Evolutionary conservation across 2,113 vertebrate genomes (phyloP).

Genomic region (Gymnobelideus leadbeateri): DNA sequence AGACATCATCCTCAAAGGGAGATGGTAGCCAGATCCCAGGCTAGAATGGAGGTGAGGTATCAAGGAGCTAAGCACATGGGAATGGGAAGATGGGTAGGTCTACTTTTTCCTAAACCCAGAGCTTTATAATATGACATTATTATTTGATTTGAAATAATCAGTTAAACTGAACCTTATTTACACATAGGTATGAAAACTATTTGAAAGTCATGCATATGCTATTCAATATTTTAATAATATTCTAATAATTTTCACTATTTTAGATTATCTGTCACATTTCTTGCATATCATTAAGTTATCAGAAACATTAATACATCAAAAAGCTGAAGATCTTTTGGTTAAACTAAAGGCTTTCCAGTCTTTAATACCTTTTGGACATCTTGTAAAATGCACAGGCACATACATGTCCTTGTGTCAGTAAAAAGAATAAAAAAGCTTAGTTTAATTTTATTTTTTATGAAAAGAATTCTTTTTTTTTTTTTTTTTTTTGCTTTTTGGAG

Average conservation of each 20-base stretch:
- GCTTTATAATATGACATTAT: neutral
- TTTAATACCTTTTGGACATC: too few relatives aligned
- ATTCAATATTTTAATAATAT: neutral
- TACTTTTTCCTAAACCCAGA: neutral
- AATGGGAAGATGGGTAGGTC: neutral
- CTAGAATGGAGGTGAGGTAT: neutral
- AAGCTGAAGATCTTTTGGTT: neutral
- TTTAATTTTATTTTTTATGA: slow-evolving; percentile 19
- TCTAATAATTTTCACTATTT: neutral
- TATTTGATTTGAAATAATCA: neutral
- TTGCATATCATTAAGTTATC: neutral
- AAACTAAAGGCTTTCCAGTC: neutral
- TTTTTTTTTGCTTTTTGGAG: too few relatives aligned
- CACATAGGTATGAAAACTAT: neutral
- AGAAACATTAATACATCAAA: neutral
- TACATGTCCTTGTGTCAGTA: neutral
- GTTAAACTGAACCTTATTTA: neutral
- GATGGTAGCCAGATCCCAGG: neutral
- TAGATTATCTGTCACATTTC: neutral
- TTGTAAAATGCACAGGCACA: neutral
- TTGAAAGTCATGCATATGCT: neutral
- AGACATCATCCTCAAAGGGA: neutral
- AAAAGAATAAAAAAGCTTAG: neutral
- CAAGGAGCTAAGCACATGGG: neutral
- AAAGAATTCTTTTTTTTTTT: slow-evolving; percentile 27